phyloP scores from a whole-genome alignment of 1,140 invertebrate genomes.

The Adelges cooleyi region DNA sequence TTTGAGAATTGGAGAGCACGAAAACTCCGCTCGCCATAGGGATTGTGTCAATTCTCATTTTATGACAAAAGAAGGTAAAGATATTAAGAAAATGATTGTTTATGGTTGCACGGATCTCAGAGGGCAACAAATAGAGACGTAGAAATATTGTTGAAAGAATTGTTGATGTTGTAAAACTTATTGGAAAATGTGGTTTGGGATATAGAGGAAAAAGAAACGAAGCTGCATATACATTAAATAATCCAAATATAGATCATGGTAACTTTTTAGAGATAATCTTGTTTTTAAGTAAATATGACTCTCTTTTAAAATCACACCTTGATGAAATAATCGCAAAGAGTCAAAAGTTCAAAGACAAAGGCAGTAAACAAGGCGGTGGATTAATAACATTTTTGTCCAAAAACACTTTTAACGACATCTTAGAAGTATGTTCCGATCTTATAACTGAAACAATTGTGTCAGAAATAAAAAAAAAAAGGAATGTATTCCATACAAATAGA shows the following conservation, averaged over 20 bases:
- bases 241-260: background rate
- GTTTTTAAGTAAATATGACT: too few species aligned
- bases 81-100: too few species aligned
- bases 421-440: too few species aligned
- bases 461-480: background rate
- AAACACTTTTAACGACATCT: background rate
- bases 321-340: background rate
- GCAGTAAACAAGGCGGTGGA: background rate
- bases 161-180: slow-evolving; percentile 3
- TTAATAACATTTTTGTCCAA: background rate
- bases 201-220: background rate
- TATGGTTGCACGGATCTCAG: too few species aligned
- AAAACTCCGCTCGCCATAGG: background rate
- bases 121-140: too few species aligned
- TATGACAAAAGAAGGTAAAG: too few species aligned
- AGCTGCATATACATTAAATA: too few species aligned
- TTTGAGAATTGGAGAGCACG: background rate
- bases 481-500: background rate
- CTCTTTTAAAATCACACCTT: background rate
- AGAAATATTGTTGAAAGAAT: background rate
- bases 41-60: background rate
- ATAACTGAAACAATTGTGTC: too few species aligned
- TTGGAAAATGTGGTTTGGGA: slow-evolving; percentile 5
- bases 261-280: background rate
- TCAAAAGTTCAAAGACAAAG: background rate